Evolutionary conservation across 2,888 invertebrate species (phyloP), one percentile per base, ranked within the genome.

Genomic region (Oxystoma pomonae): DNA sequence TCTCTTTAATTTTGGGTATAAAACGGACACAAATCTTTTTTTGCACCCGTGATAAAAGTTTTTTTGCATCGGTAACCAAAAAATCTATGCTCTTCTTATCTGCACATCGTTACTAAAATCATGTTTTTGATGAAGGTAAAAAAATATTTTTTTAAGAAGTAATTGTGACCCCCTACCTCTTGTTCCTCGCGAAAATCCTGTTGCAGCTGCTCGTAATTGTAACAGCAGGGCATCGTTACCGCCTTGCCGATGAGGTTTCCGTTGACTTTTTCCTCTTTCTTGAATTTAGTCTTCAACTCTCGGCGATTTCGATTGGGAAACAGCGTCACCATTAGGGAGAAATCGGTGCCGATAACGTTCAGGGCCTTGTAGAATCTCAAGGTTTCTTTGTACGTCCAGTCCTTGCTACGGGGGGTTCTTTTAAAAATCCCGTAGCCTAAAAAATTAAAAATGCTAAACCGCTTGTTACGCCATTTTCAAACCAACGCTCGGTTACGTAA

Each of bases 211-310:
- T 84, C 83, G 51, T 86, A 83, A 79, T 92, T 87, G 80, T 91
- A 92, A 20, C 85, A 83, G 50, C 87, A 85, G 0, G 87, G 87
- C 68, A 88, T 85, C 12, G 86, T 83, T 1, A 94, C 77, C 0
- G 92, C 93, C 73, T 88, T 89, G 75, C 92, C 91, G 2, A 94
- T 84, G 63, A 92, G 83, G 1, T 81, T 78, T n/a, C 84, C 81
- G 80, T 94, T 93, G 0, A 86, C 77, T 74, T 87, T 84, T 75
- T 97, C 97, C 78, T 98, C 98, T 72, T 91, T 91, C 76, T 96
- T 96, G 76, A 94, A 98, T 81, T 98, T 98, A 22, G 91, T 81
- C 79, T 97, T 97, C 9, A 98, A 82, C 73, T 97, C 96, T 61
- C 87, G 82, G 16, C 97, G 81, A 0, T 86, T 87, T 64, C 96